Evolutionary conservation across 2,888 invertebrate genomes (phyloP).

Genomic region (Trilocha varians): DNA sequence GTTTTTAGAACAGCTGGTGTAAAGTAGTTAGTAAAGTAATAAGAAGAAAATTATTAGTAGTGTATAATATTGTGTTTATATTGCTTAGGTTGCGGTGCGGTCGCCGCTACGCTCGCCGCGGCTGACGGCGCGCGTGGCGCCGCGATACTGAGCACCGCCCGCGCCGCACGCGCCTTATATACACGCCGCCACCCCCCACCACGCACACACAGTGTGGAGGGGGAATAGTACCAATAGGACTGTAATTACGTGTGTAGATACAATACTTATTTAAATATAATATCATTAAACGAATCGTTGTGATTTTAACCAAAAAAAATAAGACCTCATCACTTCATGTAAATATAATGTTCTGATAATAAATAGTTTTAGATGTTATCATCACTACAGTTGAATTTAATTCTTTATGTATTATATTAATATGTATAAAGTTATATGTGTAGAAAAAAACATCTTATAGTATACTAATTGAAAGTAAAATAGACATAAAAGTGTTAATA

Average conservation of each 20-base stretch:
- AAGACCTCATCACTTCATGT: slow-evolving; percentile 51
- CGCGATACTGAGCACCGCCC: slow-evolving; percentile 51
- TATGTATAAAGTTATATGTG: neutral
- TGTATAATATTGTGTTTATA: too few relatives aligned
- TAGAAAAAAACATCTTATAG: neutral
- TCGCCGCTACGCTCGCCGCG: slow-evolving; percentile 63
- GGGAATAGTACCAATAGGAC: neutral
- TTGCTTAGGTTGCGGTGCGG: slow-evolving; percentile 27
- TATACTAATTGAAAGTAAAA: too few relatives aligned
- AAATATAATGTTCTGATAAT: slow-evolving; percentile 28
- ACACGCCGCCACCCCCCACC: slow-evolving; percentile 14
- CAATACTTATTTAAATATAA: slow-evolving; percentile 22
- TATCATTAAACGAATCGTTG: slow-evolving; percentile 60
- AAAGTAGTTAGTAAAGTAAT: too few relatives aligned
- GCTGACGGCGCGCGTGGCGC: slow-evolving; percentile 59
- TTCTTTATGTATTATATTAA: neutral
- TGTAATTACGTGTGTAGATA: slow-evolving; percentile 34
- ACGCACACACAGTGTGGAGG: neutral
- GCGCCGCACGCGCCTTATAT: slow-evolving; percentile 22
- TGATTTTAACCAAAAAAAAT: slow-evolving; percentile 68
- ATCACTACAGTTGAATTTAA: neutral
- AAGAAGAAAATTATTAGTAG: too few relatives aligned
- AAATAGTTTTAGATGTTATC: neutral
- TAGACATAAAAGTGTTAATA: too few relatives aligned
- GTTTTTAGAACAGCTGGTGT: too few relatives aligned